Base-by-base conservation (phyloP, 2,797 vertebrate species). In the Paratrypauchen microcephalus region DNA sequence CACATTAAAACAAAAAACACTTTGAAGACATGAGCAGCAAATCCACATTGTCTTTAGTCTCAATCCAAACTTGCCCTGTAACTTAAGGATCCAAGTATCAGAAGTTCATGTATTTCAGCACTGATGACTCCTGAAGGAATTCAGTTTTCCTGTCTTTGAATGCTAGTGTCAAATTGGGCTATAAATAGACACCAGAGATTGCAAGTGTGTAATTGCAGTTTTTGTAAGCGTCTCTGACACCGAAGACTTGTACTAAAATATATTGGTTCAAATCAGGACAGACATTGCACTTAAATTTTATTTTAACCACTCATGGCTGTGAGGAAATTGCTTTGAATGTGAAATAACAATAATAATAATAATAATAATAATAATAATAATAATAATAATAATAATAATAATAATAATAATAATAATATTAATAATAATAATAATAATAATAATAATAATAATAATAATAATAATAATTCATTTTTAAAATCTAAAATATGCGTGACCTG, bases 31-130 rank as follows among this genome's bases (percentile, higher is more conserved):
- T 50, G 65, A 68, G 32, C 52, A 60, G 36, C 21, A 73, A 24
- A 15, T 57, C 36, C 30, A 70, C 45, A 67, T 74, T 62, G 63
- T 66, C 66, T 68, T 62, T 56, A 28, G 66, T 39, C 50, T 72
- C 28, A 47, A 24, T 62, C 64, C 61, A 55, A 69, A 57, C 52
- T 36, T 65, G 19, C 68, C 66, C 69, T 63, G 6, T 6, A 26
- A 45, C 3, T 45, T 45, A 45, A 45, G 3, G 2, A 12, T 12
- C 8, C 61, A 77, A 69, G 45, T 47, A 58, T n/a, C 28, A 28
- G 26, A 75, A 64, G 54, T 72, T 85, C 65, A 69, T 67, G 41
- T 67, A 45, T 84, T 79, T 77, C 69, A 36, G 1, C 70, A 16
- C 9, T 58, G 54, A 75, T 69, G 68, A 54, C 55, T 74, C 73